Percentiles rank a stretch among this genome's conserved stretches.
Evolutionary conservation across 2,888 invertebrate genomes (phyloP).

Genomic region (Dasysyrphus albostriatus): DNA sequence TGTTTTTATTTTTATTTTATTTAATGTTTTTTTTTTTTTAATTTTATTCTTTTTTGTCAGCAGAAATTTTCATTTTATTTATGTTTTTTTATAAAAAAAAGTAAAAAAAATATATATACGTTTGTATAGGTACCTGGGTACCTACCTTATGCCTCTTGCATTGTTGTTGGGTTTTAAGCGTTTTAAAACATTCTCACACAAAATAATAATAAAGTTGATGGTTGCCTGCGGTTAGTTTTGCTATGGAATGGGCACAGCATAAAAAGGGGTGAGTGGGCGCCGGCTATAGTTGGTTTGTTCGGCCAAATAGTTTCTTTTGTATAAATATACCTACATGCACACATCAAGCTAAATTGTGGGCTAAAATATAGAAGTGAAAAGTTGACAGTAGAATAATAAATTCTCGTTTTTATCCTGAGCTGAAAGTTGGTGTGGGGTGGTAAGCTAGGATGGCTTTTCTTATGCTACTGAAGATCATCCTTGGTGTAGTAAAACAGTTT

Average conservation of each 20-base stretch:
- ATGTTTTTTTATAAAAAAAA: constrained; percentile 13
- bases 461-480: constrained; percentile 17
- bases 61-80: constrained; percentile 50
- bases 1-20: not conserved
- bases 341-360: constrained; percentile 8
- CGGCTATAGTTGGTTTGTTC: not conserved
- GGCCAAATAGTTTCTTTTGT: not conserved
- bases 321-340: not conserved
- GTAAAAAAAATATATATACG: not conserved
- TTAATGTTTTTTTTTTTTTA: not conserved
- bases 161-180: constrained; percentile 58
- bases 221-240: constrained; percentile 65
- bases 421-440: not conserved
- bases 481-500: constrained; percentile 48
- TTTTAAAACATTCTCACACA: constrained; percentile 62
- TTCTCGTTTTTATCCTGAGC: constrained; percentile 33
- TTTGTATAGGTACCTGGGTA: not conserved
- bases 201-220: constrained; percentile 71
- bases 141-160: not conserved
- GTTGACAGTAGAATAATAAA: constrained; percentile 60
- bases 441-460: not conserved
- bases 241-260: constrained; percentile 22
- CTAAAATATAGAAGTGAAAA: constrained; percentile 45
- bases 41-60: constrained; percentile 22
- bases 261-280: constrained; percentile 8